Base-by-base conservation (phyloP, 2,888 invertebrate species). In the Clepsis dumicolana region DNA sequence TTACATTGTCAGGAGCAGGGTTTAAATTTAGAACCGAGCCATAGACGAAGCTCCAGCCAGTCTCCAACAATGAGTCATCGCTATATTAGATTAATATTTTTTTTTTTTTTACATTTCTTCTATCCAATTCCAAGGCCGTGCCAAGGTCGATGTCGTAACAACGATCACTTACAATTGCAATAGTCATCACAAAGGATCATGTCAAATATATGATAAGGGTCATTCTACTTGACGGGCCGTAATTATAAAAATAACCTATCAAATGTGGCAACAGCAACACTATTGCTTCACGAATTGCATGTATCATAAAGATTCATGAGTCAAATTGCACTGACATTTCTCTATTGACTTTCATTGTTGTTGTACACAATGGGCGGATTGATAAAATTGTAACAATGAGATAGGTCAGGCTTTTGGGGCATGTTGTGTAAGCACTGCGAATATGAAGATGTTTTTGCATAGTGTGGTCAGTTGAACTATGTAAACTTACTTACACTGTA, bases 311-410 rank as follows among this genome's bases (percentile, higher is more conserved):
- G 44, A 18, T 44, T 44, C 44, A 44, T 44, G n/a, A 53, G 44
- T 60, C 59, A 65, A 54, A 65, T 67, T 63, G 67, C 67, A 66
- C 66, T 66, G 66, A 63, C 67, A 67, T 67, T 67, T 67, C 62
- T 56, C 48, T 67, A 56, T 66, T 54, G n/a, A 25, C 56, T 67
- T 62, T 67, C 56, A 67, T 63, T 67, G 62, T 67, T 62, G 62
- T 21, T 27, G 41, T 66, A 48, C 48, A 67, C 56, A 67, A 67
- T 63, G 24, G 67, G 53, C 21, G 38, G 35, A 67, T 63, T 67
- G 67, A 67, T 67, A 67, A 66, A 61, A 61, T 35, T 32, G 41
- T n/a, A 63, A 67, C 67, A 67, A 62, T 67, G 66, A 54, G 35
- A 44, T 3, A 21, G 29, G 48, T 60, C 60, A 50, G 57, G 12